Conservation (phyloP, 2,113 vertebrate species). For the Rhynchopsitta pachyrhyncha region DNA sequence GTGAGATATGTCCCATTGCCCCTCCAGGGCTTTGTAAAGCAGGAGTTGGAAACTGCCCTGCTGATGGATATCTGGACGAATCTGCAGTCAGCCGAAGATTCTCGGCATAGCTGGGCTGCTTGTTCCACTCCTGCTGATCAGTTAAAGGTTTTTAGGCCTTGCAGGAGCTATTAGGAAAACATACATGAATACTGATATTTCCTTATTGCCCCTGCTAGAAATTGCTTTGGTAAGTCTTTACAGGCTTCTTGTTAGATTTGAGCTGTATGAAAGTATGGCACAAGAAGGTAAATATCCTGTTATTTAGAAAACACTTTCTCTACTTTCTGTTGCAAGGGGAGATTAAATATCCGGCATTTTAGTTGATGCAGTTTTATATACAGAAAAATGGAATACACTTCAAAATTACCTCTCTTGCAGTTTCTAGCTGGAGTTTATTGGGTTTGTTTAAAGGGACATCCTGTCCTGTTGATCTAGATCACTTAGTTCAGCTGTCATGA, state of each 20-base stretch:
- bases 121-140: background rate
- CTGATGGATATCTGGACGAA: background rate
- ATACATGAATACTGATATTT: background rate
- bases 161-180: background rate
- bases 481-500: background rate
- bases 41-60: background rate
- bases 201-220: background rate
- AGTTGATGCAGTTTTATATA: background rate
- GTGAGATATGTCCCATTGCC: background rate
- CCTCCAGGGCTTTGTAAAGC: background rate
- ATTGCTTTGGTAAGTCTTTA: background rate
- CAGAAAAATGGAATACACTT: background rate
- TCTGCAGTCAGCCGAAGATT: background rate
- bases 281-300: background rate
- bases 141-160: background rate
- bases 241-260: background rate
- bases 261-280: background rate
- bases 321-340: background rate
- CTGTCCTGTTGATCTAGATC: background rate
- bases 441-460: background rate
- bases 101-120: background rate
- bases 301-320: background rate
- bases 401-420: background rate
- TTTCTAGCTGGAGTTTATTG: background rate
- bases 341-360: background rate